Evolutionary conservation across 2,113 vertebrate genomes (phyloP), one percentile per base, ranked within the genome.

Genomic region (Datnioides undecimradiatus): DNA sequence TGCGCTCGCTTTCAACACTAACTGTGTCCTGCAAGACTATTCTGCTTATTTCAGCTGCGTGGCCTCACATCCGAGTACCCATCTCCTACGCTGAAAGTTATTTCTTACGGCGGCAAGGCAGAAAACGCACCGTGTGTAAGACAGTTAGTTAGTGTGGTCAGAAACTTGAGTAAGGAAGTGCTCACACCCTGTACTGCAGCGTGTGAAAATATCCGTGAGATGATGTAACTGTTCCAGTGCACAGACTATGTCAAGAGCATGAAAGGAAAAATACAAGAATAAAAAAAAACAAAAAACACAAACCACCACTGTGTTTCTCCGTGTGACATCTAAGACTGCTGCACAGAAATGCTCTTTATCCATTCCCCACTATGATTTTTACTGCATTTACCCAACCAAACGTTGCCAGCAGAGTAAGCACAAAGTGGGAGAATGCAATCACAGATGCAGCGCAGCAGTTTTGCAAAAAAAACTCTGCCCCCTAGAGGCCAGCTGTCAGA

Each of bases 401-500:
- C 4, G 5, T 43, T 17, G 21, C 34, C 43, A 85, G 83, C 74
- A 70, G 54, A 48, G 23, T 58, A 73, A 76, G 73, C 46, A 73
- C 36, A 62, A 52, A 77, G 65, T 29, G 19, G n/a, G 33, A 52
- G 45, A 36, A 23, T 45, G 52, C 64, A 64, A 67, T 62, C 31
- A 55, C 45, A 48, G 58, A 49, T 60, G 48, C 48, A 57, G 41
- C 23, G 38, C 46, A 25, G 57, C 19, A 19, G 27, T 19, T 74
- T 51, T 29, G 29, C 9, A 1, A 66, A 58, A 79, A 66, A 58
- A 79, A 66, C 45, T 63, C 78, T 83, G 72, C 88, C 90, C 87
- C 84, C 90, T 84, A 86, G 70, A 84, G 90, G 75, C 52, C 51
- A 69, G 60, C 14, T 57, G 76, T 54, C 34, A 54, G 23, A 83